A percentile compares a stretch with the other conserved stretches of the same genome.
phyloP scores from a whole-genome alignment of 2,888 invertebrate species.

The Icerya purchasi region DNA sequence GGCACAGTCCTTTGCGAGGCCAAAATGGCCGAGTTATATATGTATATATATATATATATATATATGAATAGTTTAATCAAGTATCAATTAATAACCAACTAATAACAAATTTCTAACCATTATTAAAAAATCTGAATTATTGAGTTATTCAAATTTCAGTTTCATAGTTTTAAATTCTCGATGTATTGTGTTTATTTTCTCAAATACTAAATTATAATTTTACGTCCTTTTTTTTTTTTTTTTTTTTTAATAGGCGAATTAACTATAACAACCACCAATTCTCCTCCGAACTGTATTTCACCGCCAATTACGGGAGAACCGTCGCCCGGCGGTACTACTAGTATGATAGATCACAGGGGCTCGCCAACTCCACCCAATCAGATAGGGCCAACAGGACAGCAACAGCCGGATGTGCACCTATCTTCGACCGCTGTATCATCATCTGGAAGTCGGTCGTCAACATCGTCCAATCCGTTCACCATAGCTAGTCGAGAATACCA shows the following conservation, averaged over 20 bases:
- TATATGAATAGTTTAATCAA: no score
- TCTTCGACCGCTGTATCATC: background rate
- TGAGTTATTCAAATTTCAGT: no score
- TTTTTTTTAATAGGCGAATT: constrained; percentile 27
- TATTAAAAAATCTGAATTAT: no score
- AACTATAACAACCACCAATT: constrained; percentile 35
- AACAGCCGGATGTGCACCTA: constrained; percentile 13
- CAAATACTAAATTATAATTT: background rate
- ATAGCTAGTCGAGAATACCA: constrained; percentile 46
- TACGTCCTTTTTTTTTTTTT: constrained; percentile 5
- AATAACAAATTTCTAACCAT: no score
- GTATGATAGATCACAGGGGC: constrained; percentile 14
- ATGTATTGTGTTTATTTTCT: no score
- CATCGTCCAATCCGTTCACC: constrained; percentile 23
- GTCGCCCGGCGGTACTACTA: constrained; percentile 21
- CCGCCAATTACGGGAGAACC: constrained; percentile 26
- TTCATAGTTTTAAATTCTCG: no score
- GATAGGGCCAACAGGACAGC: constrained; percentile 8
- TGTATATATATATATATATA: no score
- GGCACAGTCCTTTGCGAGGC: no score
- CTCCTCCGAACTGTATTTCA: constrained; percentile 38
- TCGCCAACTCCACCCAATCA: constrained; percentile 15
- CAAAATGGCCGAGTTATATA: no score
- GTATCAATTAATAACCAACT: no score
- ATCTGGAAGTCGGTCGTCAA: constrained; percentile 3